Evolutionary conservation across 2,113 vertebrate genomes (phyloP).

Genomic region (Phocoena sinus): DNA sequence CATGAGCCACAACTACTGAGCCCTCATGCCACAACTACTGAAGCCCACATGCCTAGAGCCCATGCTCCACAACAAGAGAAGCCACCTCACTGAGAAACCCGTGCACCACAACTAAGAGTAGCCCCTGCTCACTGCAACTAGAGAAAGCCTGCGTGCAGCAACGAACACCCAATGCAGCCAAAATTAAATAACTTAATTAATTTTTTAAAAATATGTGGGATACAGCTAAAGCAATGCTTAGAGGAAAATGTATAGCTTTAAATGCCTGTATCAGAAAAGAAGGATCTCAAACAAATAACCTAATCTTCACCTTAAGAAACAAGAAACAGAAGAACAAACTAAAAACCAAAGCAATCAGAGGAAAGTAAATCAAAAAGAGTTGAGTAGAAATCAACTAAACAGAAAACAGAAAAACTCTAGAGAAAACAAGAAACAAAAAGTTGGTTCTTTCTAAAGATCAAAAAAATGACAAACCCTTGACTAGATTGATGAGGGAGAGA

Average conservation of each 20-base stretch:
- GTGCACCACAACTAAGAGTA: too few relatives aligned
- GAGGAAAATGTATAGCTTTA: neutral
- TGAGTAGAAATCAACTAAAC: neutral
- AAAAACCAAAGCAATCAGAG: neutral
- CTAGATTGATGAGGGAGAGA: neutral
- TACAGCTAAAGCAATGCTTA: neutral
- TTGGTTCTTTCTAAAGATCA: neutral
- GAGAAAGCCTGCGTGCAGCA: too few relatives aligned
- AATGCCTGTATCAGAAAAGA: neutral
- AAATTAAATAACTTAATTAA: too few relatives aligned
- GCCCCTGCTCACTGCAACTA: too few relatives aligned
- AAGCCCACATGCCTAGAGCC: too few relatives aligned
- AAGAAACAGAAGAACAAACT: neutral
- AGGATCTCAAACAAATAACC: neutral
- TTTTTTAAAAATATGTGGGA: neutral
- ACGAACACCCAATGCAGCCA: too few relatives aligned
- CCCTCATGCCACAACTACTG: too few relatives aligned
- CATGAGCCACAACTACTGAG: too few relatives aligned
- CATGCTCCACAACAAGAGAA: too few relatives aligned
- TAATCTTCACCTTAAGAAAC: neutral
- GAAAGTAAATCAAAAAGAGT: neutral
- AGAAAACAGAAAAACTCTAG: neutral
- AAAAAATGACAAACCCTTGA: neutral
- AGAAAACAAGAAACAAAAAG: constrained; percentile 14
- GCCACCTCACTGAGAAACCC: too few relatives aligned